Base-by-base conservation (phyloP, 1,140 invertebrate genomes). In the Drosophila lini region DNA sequence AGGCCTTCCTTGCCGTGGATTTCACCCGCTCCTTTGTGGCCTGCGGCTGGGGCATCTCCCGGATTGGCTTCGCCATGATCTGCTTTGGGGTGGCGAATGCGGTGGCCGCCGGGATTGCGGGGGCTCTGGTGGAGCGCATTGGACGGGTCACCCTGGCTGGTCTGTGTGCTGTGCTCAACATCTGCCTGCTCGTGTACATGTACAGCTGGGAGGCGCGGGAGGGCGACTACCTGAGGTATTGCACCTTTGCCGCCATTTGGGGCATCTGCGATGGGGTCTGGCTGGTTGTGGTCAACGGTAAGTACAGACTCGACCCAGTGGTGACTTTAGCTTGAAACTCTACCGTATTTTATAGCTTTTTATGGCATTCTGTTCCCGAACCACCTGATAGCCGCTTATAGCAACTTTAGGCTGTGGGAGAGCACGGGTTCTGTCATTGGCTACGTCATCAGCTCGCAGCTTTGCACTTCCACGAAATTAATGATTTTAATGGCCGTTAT, bases 221-320 rank as follows among this genome's bases (percentile, higher is more conserved):
- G 0, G 93, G 95, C 0, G 95, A 96, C 57, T 94, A 94, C 61
- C 44, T 94, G 0, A 93, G 97, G 9, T 98, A 97, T 92, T 98
- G 97, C 92, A 81, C 97, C 1, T 93, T 98, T 47, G 96, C 97
- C 0, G 97, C 96, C 10, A 93, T 98, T 6, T 99, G 98, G 98
- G 98, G 98, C 3, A 93, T 97, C 7, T 96, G 96, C 48, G 98
- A 98, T 90, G 97, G 97, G 1, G 95, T 98, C 47, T 98, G 98
- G 98, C 95, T 98, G 59, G 98, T 98, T 1, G 97, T 98, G 93
- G 96, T 98, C 47, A 98, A 98, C 91, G 96, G 98, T 98, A 93
- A 94, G 94, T 93, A 4, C 0, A 0, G 47, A 41, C 8, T 67
- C 50, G 10, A 45, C 8, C 5, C 3, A n/a, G 22, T 58, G 4